Evolutionary conservation across 1,140 invertebrate genomes (phyloP), one percentile per base, ranked within the genome.

Genomic region (Drosophila lowei): DNA sequence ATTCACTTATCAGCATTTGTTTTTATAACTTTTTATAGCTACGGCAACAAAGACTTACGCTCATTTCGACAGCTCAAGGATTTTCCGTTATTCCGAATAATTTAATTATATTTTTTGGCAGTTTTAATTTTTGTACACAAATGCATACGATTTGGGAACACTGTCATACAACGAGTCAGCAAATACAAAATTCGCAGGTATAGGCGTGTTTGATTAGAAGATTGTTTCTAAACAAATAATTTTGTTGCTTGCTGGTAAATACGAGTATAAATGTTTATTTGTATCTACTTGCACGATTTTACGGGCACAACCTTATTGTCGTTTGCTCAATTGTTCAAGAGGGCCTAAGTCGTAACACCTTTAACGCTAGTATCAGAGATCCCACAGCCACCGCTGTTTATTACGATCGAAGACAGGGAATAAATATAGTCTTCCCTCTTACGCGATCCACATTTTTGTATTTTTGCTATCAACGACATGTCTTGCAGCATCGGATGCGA

Each of bases 341-440:
- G 11, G 11, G 34, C 11, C 11, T 13, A 38, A 13, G 11, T 38
- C 3, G 11, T 38, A 38, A 38, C 34, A 38, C 34, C 34, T 38
- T 38, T 38, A 38, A 3, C 11, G 34, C 0, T 38, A 5, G 8
- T 38, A 34, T 28, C 47, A 62, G 30, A 44, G 9, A 53, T 38
- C 11, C 8, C 43, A 58, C 52, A 16, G 47, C 53, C 23, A 57
- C 48, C 43, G 60, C 62, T 61, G 46, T 74, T 60, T 61, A 49
- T 72, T 65, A 64, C 60, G 58, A 77, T 77, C 30, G 50, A 59
- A 59, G 63, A 59, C 60, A 47, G 54, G 61, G 47, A 77, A 80
- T 58, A 50, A 62, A 58, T 50, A 43, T 50, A 50, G 18, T 66
- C 49, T 52, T 34, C 43, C 28, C 44, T 18, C 28, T 44, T 46